Base-by-base conservation (phyloP, 92 coral and sea anemone genomes). In the Siderastrea siderea region DNA sequence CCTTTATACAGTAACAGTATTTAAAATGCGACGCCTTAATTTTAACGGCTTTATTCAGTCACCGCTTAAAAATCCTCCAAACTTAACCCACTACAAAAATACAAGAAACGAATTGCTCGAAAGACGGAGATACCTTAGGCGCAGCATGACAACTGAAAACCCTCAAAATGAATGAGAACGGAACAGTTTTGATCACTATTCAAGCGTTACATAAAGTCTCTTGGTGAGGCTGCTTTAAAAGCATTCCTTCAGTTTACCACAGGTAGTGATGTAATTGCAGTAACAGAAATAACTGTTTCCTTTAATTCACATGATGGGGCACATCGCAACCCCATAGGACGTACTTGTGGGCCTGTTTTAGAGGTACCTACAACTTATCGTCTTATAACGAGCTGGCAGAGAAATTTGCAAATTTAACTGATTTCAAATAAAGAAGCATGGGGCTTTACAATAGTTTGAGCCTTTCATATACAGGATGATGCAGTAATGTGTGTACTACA, bases 231-330 rank as follows among this genome's bases (percentile, higher is more conserved):
- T 57, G 88, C 77, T 59, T 77, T 91, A 12, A 58, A 83, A 44
- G 67, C 67, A 65, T 91, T 87, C 74, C 71, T 89, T 51, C 95
- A 92, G 53, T 92, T 88, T 78, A 64, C 84, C 81, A 88, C 94
- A 54, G 94, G 94, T 45, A 91, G 38, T 26, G 38, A 26, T 26
- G 38, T 26, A 26, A 26, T 26, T 26, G 38, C 38, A 26, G 38
- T 26, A 26, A 26, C 38, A 26, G 68, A 55, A 54, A 81, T 91
- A 86, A 79, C 84, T 48, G 71, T 91, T 51, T 38, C 82, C n/a
- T 91, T 91, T 71, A 76, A 60, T 70, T 62, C 68, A 16, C 61
- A 80, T 46, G 74, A 80, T 82, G 88, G 91, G 47, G 71, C 83
- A 12, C 75, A 69, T 72, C 78, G 94, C 46, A 83, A 79, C 63